A percentile compares a stretch with the other conserved stretches of the same genome.
These are phyloP conservation scores for Leuciscus waleckii DNA, from an alignment of 2,797 vertebrate species.

Conservation along the genomic window DNA sequence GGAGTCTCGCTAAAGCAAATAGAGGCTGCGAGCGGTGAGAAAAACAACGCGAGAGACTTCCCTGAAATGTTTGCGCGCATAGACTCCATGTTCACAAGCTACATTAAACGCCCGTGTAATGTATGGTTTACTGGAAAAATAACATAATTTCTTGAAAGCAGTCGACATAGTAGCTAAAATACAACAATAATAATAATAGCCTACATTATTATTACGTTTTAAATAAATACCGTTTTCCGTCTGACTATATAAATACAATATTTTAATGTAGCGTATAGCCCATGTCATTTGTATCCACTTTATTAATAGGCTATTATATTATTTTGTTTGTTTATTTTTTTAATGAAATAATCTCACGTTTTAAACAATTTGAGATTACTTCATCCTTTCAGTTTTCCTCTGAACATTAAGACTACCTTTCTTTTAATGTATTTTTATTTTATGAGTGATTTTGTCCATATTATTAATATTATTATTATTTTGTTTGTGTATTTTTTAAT, in stretches of 20 bases:
- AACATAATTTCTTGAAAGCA: neutral
- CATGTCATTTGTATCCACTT: neutral
- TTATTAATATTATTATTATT: too few relatives aligned
- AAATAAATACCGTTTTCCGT: neutral
- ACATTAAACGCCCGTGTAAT: neutral
- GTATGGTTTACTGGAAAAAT: neutral
- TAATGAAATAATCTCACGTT: neutral
- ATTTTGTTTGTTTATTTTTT: neutral
- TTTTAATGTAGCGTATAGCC: neutral
- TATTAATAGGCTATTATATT: neutral
- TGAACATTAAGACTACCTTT: neutral
- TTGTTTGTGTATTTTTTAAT: neutral
- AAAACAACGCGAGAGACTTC: slow-evolving; percentile 65
- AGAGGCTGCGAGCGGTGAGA: slow-evolving; percentile 58
- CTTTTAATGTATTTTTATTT: too few relatives aligned
- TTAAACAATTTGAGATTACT: neutral
- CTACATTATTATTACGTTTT: neutral
- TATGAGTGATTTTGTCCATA: too few relatives aligned
- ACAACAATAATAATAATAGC: neutral
- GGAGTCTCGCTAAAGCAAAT: slow-evolving; percentile 21
- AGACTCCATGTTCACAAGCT: slow-evolving; percentile 28
- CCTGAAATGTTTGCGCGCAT: slow-evolving; percentile 40
- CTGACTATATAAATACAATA: neutral
- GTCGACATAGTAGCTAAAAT: neutral
- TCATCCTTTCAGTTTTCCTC: neutral